Base-by-base conservation (phyloP, 2,113 vertebrate genomes). In the Neogale vison region DNA sequence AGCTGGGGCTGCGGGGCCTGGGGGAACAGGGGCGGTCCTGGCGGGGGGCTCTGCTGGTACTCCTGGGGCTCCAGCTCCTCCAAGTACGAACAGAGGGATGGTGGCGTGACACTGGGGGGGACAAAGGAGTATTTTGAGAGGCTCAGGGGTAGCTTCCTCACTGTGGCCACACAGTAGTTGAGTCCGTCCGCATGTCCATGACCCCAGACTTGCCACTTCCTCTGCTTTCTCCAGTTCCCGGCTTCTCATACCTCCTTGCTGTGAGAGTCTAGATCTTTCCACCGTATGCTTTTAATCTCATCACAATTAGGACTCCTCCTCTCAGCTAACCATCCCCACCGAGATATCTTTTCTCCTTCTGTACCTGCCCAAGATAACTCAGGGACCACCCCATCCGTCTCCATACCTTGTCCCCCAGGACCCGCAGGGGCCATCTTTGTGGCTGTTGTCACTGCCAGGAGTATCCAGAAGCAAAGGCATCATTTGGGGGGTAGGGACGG, bases 391-490 rank as follows among this genome's bases (percentile, higher is more conserved):
- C 55, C 36, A 21, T 8, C 1, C 26, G n/a, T 3, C 17, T 2
- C 11, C 65, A 2, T 97, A 98, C 98, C 97, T 98, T 20, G 92
- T 47, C 3, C 88, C 94, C 97, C 98, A 98, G 18, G 95, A 26
- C 29, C 55, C 97, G n/a, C 57, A 90, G 31, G 85, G 55, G 4
- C 79, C 94, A 2, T 98, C 93, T 71, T 77, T 97, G 79, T 98
- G 94, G 94, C 98, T 95, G 91, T 97, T 96, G 6, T 98, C 97
- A 3, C 94, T 98, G 94, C 98, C 98, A 23, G 99, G 92, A 7
- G 97, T n/a, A 13, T 99, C 99, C 97, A 99, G 93, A 96, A 99
- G 92, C 89, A 99, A 88, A 4, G 99, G 99, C 88, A 97, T 97
- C 34, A 98, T 26, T 1, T 98, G 98, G 3, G 45, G 69, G 21